Evolutionary conservation across 1,140 invertebrate genomes (phyloP), one percentile per base, ranked within the genome.

Genomic region (Daktulosphaira vitifoliae): DNA sequence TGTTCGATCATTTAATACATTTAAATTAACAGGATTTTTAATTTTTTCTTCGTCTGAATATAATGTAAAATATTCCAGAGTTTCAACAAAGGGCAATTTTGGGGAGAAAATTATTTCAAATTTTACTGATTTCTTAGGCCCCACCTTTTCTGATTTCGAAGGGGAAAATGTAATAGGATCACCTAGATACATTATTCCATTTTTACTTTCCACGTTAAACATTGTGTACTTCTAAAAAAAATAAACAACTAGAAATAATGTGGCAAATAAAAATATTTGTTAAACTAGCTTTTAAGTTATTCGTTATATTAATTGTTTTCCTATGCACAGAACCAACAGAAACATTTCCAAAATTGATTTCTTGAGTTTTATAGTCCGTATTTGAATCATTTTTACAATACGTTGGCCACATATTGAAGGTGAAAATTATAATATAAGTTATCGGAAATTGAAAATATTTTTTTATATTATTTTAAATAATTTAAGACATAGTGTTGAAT

Each of bases 231-330:
- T 62, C 56, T 62, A n/a, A 15, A 33, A n/a, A 16, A 5, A 25
- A 26, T 42, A 26, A 29, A 52, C 7, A 29, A 16, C 18, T 9
- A 18, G 2, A 29, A 29, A 37, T 37, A 7, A 37, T 37, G n/a
- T n/a, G n/a, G n/a, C n/a, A n/a, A n/a, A n/a, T n/a, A n/a, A n/a
- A n/a, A n/a, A n/a, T 33, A 11, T 33, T 1, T 33, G 25, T 3
- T n/a, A n/a, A n/a, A 62, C 56, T 62, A 46, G 56, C 56, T 33
- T 62, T 62, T 46, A 33, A 48, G 15, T 62, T 8, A 20, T 62
- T 62, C 13, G 16, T 62, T 46, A 62, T 29, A 6, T 20, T 16
- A 15, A 62, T 62, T 18, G 26, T 39, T 33, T 25, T 44, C 20
- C 46, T 62, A 46, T 33, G 56, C 15, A 62, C 56, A 1, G 42